Evolutionary conservation across 1,140 invertebrate genomes (phyloP).

Genomic region (Meloidogyne chitwoodi): DNA sequence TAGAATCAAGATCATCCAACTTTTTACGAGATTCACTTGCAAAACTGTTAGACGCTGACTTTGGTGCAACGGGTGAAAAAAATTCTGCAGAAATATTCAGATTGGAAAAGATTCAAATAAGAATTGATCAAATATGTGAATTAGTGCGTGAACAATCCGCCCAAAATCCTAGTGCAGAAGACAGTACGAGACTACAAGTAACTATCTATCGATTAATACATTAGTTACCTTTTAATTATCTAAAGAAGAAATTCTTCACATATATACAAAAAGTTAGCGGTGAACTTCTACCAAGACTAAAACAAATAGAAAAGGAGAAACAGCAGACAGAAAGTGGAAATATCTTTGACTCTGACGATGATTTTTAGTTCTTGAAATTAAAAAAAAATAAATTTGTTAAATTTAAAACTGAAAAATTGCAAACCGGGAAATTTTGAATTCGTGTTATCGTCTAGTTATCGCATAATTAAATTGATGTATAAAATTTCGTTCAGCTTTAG

Average conservation of each 20-base stretch:
- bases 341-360: slow-evolving; percentile 13
- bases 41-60: slow-evolving; percentile 32
- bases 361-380: slow-evolving; percentile 10
- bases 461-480: slow-evolving; percentile 49
- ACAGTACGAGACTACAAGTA: slow-evolving; percentile 18
- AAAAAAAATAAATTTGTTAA: neutral
- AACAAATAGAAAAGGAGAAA: slow-evolving; percentile 8
- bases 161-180: neutral
- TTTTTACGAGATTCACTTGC: slow-evolving; percentile 38
- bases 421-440: neutral
- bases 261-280: slow-evolving; percentile 14
- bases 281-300: slow-evolving; percentile 8
- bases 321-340: neutral
- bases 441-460: slow-evolving; percentile 19
- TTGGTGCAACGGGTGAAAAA: neutral
- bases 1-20: slow-evolving; percentile 24
- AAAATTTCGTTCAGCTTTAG: slow-evolving; percentile 37
- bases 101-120: slow-evolving; percentile 33
- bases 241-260: slow-evolving; percentile 17
- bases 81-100: slow-evolving; percentile 22
- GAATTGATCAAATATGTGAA: slow-evolving; percentile 36
- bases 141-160: slow-evolving; percentile 25
- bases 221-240: neutral
- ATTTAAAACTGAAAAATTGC: neutral
- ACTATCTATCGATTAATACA: neutral